Base-by-base conservation (phyloP, 53 echinoderm and acorn worm genomes). In the Actinopyga echinites region DNA sequence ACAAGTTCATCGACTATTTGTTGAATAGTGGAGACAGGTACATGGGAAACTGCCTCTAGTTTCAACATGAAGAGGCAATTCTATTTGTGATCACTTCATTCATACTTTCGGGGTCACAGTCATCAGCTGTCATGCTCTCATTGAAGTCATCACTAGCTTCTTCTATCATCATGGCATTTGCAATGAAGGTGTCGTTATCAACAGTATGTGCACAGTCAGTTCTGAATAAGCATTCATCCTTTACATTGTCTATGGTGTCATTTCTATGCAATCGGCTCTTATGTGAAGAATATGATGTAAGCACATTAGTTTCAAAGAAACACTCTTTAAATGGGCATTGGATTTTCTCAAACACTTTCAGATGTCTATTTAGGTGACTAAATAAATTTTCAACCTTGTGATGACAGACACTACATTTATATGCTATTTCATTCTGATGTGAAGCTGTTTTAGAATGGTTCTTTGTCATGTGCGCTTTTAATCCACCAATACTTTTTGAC, bases 251-350 rank as follows among this genome's bases (percentile, higher is more conserved):
- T 11, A 1, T 9, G n/a, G 61, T 1, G 24, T 20, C 61, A 61
- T 61, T 61, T 22, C 61, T 20, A 7, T 62, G 62, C 62, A 62
- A 62, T 25, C 62, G 62, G 28, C 62, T 62, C 5, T 62, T 62
- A 62, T 62, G 62, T 62, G 62, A 62, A 25, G 62, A 62, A 62
- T 62, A 62, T 62, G 26, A 62, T 62, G 62, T 62, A 15, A 49
- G 17, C 12, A 49, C 17, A 49, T 49, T 49, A 49, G 49, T 49
- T 49, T 49, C 49, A 49, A 49, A 49, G 12, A 49, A 49, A 49
- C 49, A 49, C 49, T 49, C 49, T 49, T 49, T 49, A 49, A 49
- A 49, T 15, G 49, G 49, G 49, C 49, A 49, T 6, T 49, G 49
- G 17, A 49, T 49, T 49, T 49, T 49, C 49, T 17, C 49, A 49